Base-by-base conservation (phyloP, 2,113 vertebrate species). In the Oncorhynchus mykiss region DNA sequence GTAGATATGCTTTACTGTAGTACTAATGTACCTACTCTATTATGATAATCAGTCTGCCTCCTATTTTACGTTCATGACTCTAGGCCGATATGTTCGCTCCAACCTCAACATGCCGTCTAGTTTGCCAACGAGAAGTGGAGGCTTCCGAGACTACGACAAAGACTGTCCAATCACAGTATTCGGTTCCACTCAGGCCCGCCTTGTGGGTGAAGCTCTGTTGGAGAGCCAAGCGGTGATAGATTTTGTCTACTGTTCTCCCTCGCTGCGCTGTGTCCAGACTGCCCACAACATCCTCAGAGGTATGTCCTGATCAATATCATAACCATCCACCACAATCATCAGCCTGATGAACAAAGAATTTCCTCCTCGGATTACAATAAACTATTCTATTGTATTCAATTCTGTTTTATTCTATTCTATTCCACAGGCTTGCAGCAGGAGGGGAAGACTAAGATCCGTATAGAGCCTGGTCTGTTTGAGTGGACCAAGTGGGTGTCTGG, bases 401-500 rank as follows among this genome's bases (percentile, higher is more conserved):
- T 45, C 8, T 1, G 2, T 39, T 39, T 51, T 13, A 8, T 29
- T 22, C 6, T 45, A 11, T 45, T 45, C 8, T 45, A 45, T 45
- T 45, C 39, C 6, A n/a, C 87, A 99, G 98, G 98, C 72, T 95
- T 99, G 83, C 96, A 99, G 77, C 96, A 95, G 88, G 97, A 98
- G 18, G 96, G 94, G 77, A 95, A 93, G 81, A 92, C 95, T 82
- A 99, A 96, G 85, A 96, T 99, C 72, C 93, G 97, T 0, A 86
- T 99, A 3, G 98, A 99, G 89, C 98, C 98, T 0, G 97, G 98
- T 39, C 86, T 99, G 74, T 99, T 99, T 82, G 97, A 99, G 80
- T 99, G 98, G 98, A 99, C 97, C 49, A 99, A 99, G 88, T 99
- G 97, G 97, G 97, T 98, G 48, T 91, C 97, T 2, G 98, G 98